Conservation (phyloP, 2,797 vertebrate species). For the Lutjanus campechanus region DNA sequence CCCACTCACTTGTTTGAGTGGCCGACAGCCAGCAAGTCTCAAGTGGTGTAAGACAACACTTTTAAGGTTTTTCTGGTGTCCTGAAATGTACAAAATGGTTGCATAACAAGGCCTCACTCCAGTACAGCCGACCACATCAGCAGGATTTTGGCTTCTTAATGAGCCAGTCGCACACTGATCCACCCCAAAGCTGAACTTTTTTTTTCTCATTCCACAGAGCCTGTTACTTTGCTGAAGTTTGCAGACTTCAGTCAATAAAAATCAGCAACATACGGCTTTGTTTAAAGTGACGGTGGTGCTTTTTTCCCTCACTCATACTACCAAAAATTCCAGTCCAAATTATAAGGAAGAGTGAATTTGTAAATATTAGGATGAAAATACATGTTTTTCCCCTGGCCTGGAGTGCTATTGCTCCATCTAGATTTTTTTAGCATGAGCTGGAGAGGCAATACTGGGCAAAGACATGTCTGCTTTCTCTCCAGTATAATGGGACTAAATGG, state of each 20-base stretch:
- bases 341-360: slow-evolving; percentile 8
- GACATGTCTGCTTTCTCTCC: too few species aligned
- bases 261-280: slow-evolving; percentile 58
- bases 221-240: slow-evolving; percentile 64
- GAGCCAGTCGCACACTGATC: slow-evolving; percentile 50
- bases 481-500: too few species aligned
- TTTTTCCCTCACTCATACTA: slow-evolving; percentile 5
- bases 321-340: not conserved
- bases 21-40: slow-evolving; percentile 51
- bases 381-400: too few species aligned
- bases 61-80: slow-evolving; percentile 50
- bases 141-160: slow-evolving; percentile 64
- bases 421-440: too few species aligned
- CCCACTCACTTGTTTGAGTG: slow-evolving; percentile 64
- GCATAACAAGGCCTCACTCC: slow-evolving; percentile 52
- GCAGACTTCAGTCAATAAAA: slow-evolving; percentile 73
- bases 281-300: slow-evolving; percentile 54
- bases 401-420: too few species aligned
- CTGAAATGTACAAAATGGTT: slow-evolving; percentile 63
- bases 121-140: slow-evolving; percentile 52
- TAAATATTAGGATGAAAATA: slow-evolving; percentile 15
- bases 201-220: slow-evolving; percentile 32
- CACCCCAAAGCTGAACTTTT: slow-evolving; percentile 31
- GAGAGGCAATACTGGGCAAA: too few species aligned
- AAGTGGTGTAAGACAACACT: slow-evolving; percentile 64